Base-by-base conservation (phyloP, 2,797 vertebrate species). In the Mus minutoides region DNA sequence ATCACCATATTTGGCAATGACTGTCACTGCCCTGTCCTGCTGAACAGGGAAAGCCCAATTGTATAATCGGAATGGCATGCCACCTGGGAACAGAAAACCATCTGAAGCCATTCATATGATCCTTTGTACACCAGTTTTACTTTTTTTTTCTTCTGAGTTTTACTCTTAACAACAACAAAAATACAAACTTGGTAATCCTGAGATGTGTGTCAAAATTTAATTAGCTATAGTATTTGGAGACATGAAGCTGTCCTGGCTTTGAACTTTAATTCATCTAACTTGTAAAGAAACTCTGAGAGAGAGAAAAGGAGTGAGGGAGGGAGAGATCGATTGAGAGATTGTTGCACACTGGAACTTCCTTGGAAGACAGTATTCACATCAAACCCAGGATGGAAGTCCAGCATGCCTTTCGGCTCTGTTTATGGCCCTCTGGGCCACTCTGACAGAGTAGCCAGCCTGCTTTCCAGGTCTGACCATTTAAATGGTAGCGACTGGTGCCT, bases 221-320 rank as follows among this genome's bases (percentile, higher is more conserved):
- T 69, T 95, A 84, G 40, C 29, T 92, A 64, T 43, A 80, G 31
- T 21, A 58, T 75, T 94, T 94, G 78, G 19, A 60, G 60, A 88
- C 37, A 88, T 49, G 19, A 96, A 1, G 2, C 31, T 82, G 71
- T 77, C 5, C 49, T 90, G 37, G 14, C 69, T 95, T 91, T 95
- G n/a, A 96, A 88, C 62, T 91, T 92, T 76, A 92, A 92, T 56
- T 29, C n/a, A 82, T 52, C 3, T 67, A 90, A 93, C 17, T 93
- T 93, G 85, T 40, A 12, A 96, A 88, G 31, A 92, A 78, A 60
- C 6, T 46, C 13, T 3, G 73, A 14, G 34, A 19, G 14, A 34
- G 67, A 24, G 1, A 2, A 22, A 24, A 11, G 3, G 21, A 24
- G 71, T 13, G 4, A 54, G 6, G 1, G 4, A 12, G 19, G 6